Evolutionary conservation across 2,113 vertebrate species (phyloP).

Genomic region (Alouatta palliata): DNA sequence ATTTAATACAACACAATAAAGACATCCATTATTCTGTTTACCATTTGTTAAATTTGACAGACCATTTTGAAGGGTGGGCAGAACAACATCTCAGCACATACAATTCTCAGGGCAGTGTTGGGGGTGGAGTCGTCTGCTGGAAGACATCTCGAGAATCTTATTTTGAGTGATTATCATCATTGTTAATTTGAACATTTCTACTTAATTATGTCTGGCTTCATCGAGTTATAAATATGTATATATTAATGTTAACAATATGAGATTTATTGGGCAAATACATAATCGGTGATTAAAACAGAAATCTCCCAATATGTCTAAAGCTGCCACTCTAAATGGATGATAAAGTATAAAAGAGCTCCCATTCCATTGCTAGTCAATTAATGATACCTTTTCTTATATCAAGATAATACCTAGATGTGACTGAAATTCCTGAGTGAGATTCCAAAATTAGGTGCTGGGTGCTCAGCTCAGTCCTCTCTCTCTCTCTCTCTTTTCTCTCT

Average conservation of each 20-base stretch:
- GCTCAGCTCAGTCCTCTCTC: neutral
- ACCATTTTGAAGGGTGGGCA: neutral
- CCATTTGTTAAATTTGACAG: neutral
- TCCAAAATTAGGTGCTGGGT: neutral
- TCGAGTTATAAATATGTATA: constrained; percentile 69
- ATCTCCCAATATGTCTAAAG: constrained; percentile 53
- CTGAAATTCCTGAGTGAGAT: neutral
- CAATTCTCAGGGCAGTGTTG: neutral
- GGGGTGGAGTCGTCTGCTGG: neutral
- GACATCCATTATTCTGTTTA: neutral
- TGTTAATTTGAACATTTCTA: constrained; percentile 61
- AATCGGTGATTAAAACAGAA: constrained; percentile 70
- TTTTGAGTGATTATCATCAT: constrained; percentile 57
- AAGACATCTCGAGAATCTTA: constrained; percentile 2
- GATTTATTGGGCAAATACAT: constrained; percentile 65
- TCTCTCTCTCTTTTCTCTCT: neutral
- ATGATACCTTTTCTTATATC: neutral
- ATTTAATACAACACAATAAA: neutral
- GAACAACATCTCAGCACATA: neutral
- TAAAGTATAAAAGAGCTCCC: neutral
- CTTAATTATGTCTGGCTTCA: constrained; percentile 64
- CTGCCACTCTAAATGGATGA: constrained; percentile 40
- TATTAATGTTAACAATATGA: constrained; percentile 70
- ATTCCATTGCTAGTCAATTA: neutral
- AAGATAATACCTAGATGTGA: neutral